Evolutionary conservation across 92 coral and sea anemone species (phyloP).

Genomic region (Actinernus sp.): DNA sequence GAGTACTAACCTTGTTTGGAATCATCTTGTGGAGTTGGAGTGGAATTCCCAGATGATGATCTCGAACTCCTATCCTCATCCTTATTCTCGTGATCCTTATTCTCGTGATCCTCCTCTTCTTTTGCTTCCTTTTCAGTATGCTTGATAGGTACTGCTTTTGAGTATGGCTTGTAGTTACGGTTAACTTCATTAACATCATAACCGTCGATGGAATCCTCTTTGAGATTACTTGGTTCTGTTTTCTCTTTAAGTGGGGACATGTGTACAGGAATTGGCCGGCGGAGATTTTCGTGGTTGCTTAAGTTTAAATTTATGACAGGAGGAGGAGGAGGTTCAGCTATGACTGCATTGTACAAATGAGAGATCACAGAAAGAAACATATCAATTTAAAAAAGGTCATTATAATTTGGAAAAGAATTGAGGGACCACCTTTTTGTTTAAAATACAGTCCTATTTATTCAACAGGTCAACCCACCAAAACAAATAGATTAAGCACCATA

Average conservation of each 20-base stretch:
- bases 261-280: conserved; percentile 85
- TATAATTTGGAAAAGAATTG: too few species aligned
- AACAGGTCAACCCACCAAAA: too few species aligned
- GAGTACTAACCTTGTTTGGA: background rate
- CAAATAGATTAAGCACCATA: too few species aligned
- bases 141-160: conserved; percentile 23
- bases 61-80: too few species aligned
- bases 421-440: too few species aligned
- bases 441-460: too few species aligned
- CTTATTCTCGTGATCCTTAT: too few species aligned
- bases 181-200: background rate
- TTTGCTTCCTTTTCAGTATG: background rate
- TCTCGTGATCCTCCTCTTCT: too few species aligned
- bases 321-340: conserved; percentile 67
- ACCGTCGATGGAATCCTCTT: conserved; percentile 17
- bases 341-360: too few species aligned
- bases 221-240: too few species aligned
- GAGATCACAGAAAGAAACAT: too few species aligned
- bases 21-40: background rate
- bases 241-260: conserved; percentile 89
- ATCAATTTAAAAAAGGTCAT: too few species aligned
- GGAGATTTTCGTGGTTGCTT: conserved; percentile 45
- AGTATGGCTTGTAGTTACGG: conserved; percentile 17
- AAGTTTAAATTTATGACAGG: conserved; percentile 70
- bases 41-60: conserved; percentile 12